Percentiles rank a stretch among this genome's conserved stretches.
Evolutionary conservation across 2,797 vertebrate species (phyloP).

Genomic region (Schizopygopsis pylzovi): DNA sequence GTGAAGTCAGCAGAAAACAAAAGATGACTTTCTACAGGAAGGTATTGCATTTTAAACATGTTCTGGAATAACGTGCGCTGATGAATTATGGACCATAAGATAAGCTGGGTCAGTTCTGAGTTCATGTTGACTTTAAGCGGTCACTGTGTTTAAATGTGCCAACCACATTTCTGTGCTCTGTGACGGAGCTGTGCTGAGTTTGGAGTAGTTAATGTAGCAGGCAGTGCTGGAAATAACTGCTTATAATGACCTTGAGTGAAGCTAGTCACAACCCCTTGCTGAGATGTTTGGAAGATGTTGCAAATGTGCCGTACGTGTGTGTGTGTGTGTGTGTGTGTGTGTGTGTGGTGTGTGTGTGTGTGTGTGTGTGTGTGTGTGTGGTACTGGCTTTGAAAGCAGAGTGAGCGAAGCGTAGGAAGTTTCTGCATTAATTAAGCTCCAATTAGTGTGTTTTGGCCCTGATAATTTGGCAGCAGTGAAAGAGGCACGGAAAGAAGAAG

Average conservation of each 20-base stretch:
- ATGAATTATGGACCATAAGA: background rate
- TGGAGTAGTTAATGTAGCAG: conserved; percentile 27
- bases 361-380: conserved; percentile 4
- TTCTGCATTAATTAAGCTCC: conserved; percentile 40
- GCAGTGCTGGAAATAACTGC: conserved; percentile 21
- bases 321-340: conserved; percentile 6
- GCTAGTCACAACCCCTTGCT: conserved; percentile 10
- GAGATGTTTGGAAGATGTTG: conserved; percentile 8
- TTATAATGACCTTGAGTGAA: conserved; percentile 13
- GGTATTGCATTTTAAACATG: background rate
- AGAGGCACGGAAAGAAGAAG: background rate
- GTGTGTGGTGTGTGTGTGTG: conserved; percentile 6
- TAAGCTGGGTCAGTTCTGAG: background rate
- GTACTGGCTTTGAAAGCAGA: background rate
- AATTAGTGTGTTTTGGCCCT: conserved; percentile 32
- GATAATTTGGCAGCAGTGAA: background rate
- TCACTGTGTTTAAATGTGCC: background rate
- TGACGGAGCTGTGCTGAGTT: conserved; percentile 6
- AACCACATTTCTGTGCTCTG: background rate
- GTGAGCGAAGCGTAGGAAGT: conserved; percentile 18
- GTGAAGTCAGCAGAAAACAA: background rate
- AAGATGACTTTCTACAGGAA: background rate
- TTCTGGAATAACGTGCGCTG: background rate
- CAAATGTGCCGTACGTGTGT: background rate
- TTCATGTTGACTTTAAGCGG: conserved; percentile 26